Conservation (phyloP, 2,888 invertebrate genomes). For the Drosophila ochracea region DNA sequence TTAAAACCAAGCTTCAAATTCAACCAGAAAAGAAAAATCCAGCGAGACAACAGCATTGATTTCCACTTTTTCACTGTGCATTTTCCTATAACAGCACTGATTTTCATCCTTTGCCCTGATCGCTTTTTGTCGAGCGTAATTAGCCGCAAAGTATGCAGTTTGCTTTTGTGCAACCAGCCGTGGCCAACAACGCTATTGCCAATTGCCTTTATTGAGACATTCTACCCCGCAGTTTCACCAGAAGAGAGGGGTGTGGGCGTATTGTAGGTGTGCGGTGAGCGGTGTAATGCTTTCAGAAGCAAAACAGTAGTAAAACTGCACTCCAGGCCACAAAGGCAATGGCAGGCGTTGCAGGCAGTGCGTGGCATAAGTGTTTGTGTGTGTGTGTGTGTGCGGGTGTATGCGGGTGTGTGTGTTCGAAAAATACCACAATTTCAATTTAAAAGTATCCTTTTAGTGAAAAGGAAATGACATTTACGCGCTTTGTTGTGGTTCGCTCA, state of each 20-base stretch:
- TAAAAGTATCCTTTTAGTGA: conserved; percentile 80
- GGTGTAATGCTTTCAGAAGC: conserved; percentile 1
- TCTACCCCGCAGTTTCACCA: conserved; percentile 1
- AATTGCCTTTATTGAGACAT: conserved; percentile 48
- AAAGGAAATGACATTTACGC: conserved; percentile 81
- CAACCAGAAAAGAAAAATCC: background rate
- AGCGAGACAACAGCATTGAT: background rate
- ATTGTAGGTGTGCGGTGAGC: background rate
- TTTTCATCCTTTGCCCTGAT: background rate
- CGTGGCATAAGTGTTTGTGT: background rate
- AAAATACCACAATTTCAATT: conserved; percentile 77
- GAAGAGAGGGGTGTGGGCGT: background rate
- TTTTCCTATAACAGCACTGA: background rate
- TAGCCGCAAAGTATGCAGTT: conserved; percentile 71
- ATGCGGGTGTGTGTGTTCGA: conserved; percentile 39
- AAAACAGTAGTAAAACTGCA: conserved; percentile 23
- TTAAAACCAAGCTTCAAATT: background rate
- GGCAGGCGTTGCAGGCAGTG: conserved; percentile 20
- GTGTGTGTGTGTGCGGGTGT: background rate
- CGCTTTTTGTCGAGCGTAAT: conserved; percentile 58
- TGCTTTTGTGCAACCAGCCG: conserved; percentile 46
- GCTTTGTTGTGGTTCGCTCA: conserved; percentile 78
- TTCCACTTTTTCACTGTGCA: background rate
- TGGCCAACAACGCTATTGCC: conserved; percentile 27
- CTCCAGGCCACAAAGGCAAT: conserved; percentile 34